Conservation (phyloP, 2,888 invertebrate genomes). For the Maniola hyperantus region DNA sequence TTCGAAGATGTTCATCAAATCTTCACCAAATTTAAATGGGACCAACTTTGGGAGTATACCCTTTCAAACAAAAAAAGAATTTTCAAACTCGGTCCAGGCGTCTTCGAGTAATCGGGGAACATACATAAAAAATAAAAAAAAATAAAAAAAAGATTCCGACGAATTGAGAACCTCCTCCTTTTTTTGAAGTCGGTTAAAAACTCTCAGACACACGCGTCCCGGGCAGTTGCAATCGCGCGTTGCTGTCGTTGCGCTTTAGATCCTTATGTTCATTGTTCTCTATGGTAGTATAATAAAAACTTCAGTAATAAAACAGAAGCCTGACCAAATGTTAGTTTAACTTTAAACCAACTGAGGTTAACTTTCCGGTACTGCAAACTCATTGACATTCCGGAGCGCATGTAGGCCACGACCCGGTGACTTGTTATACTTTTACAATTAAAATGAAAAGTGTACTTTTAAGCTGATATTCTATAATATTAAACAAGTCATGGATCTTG, state of each 20-base stretch:
- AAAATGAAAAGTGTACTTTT: slow-evolving; percentile 20
- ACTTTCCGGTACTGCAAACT: slow-evolving; percentile 19
- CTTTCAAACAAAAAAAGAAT: too few species aligned
- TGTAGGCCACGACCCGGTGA: slow-evolving; percentile 20
- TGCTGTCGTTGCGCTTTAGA: background rate
- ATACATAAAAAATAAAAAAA: too few species aligned
- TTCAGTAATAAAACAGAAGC: slow-evolving; percentile 11
- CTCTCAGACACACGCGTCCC: too few species aligned
- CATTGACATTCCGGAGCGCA: slow-evolving; percentile 26
- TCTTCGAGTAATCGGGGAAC: too few species aligned
- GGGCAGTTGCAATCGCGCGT: background rate
- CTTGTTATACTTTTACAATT: slow-evolving; percentile 18
- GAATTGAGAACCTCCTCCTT: too few species aligned
- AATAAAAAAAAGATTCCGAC: too few species aligned
- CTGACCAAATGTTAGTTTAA: slow-evolving; percentile 21
- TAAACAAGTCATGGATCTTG: slow-evolving; percentile 18
- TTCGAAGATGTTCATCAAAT: too few species aligned
- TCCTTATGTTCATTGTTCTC: background rate
- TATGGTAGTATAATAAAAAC: slow-evolving; percentile 5
- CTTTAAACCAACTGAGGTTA: slow-evolving; percentile 16
- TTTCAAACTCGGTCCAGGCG: too few species aligned
- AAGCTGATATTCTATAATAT: background rate
- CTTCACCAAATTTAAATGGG: too few species aligned
- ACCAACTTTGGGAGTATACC: too few species aligned
- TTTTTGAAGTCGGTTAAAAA: too few species aligned